Evolutionary conservation across 2,797 vertebrate species (phyloP).

Genomic region (Pseudomugil tenellus): DNA sequence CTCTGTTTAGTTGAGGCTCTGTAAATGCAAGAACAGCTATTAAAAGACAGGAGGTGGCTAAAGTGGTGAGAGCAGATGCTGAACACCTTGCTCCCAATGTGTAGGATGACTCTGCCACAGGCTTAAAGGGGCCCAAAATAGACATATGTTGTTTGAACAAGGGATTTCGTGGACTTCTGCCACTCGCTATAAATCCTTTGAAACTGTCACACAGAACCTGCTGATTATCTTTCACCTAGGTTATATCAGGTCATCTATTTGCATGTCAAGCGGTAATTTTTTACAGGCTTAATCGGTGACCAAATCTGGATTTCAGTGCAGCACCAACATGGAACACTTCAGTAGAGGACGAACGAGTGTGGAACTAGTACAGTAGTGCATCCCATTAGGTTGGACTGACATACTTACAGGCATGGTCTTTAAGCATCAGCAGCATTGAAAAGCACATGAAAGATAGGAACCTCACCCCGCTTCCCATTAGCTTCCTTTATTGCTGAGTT

Average conservation of each 20-base stretch:
- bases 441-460: conserved; percentile 69
- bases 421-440: conserved; percentile 70
- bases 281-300: conserved; percentile 69
- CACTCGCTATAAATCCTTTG: conserved; percentile 79
- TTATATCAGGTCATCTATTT: conserved; percentile 68
- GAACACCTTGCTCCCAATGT: conserved; percentile 81
- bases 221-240: conserved; percentile 76
- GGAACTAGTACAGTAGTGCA: conserved; percentile 34
- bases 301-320: conserved; percentile 68
- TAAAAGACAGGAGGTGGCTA: conserved; percentile 79
- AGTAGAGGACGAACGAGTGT: conserved; percentile 50
- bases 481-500: conserved; percentile 84
- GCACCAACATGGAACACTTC: conserved; percentile 50
- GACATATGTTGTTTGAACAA: conserved; percentile 85
- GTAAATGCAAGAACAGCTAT: conserved; percentile 78
- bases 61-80: conserved; percentile 82
- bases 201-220: conserved; percentile 61
- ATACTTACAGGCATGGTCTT: conserved; percentile 58
- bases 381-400: conserved; percentile 36
- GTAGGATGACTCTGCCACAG: conserved; percentile 67
- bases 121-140: conserved; percentile 82
- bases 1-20: conserved; percentile 72
- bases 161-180: conserved; percentile 81
- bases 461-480: conserved; percentile 54
- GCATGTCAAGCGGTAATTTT: conserved; percentile 72